Evolutionary conservation across 2,888 invertebrate genomes (phyloP).

Genomic region (Eupithecia tripunctaria): DNA sequence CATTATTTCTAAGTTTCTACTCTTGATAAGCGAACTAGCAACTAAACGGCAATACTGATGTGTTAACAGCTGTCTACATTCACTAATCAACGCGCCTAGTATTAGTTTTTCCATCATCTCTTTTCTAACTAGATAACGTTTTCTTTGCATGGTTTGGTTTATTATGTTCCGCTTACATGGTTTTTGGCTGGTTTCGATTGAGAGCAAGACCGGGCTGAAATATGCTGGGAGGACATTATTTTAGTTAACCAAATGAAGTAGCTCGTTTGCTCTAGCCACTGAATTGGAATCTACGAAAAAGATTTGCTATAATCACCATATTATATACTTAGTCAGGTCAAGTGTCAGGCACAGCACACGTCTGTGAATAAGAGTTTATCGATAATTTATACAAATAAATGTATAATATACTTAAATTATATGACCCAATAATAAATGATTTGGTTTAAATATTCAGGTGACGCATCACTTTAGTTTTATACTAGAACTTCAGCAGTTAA

Average conservation of each 20-base stretch:
- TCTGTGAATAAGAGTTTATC: slow-evolving; percentile 8
- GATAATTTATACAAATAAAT: slow-evolving; percentile 14
- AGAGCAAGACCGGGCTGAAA: background rate
- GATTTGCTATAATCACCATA: background rate
- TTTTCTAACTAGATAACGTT: background rate
- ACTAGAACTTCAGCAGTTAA: background rate
- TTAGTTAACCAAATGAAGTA: background rate
- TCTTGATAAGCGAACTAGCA: background rate
- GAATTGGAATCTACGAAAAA: background rate
- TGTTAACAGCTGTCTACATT: background rate
- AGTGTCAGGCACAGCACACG: slow-evolving; percentile 9
- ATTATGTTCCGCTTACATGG: background rate
- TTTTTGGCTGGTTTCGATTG: background rate
- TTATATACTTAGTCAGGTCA: slow-evolving; percentile 8
- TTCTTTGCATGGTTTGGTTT: background rate
- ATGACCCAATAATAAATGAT: background rate
- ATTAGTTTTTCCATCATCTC: no score
- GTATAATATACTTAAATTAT: background rate
- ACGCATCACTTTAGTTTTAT: background rate
- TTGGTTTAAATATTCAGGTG: background rate
- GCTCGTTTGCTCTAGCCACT: background rate
- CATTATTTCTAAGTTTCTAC: background rate
- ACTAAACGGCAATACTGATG: background rate
- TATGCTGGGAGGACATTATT: background rate
- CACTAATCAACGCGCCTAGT: background rate